Conservation (phyloP, 2,797 vertebrate species). For the Eidolon dupreanum region DNA sequence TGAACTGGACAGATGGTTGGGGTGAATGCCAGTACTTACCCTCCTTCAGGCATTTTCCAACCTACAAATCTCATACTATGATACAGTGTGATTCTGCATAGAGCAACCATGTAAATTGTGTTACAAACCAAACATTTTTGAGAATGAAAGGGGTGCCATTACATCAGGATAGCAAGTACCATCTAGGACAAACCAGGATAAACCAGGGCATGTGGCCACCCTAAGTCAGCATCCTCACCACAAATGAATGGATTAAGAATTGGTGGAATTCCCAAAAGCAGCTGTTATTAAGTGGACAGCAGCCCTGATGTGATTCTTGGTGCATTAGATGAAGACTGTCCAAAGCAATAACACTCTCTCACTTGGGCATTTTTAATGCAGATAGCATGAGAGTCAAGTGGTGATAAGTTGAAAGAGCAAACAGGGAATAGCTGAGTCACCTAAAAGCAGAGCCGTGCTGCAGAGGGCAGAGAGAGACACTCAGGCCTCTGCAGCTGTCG, state of each 20-base stretch:
- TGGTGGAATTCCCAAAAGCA: neutral
- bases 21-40: neutral
- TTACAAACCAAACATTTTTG: slow-evolving; percentile 18
- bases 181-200: neutral
- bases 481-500: neutral
- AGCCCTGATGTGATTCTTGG: neutral
- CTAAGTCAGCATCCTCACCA: neutral
- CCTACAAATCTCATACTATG: slow-evolving; percentile 17
- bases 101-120: neutral
- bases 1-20: slow-evolving; percentile 60
- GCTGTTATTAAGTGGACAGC: neutral
- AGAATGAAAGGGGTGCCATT: neutral
- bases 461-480: neutral
- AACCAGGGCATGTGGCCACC: neutral
- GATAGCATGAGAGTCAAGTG: neutral
- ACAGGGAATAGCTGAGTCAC: neutral
- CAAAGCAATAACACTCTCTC: neutral
- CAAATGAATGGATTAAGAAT: neutral
- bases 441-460: neutral
- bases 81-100: neutral
- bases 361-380: neutral
- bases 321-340: neutral
- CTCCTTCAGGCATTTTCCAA: slow-evolving; percentile 40
- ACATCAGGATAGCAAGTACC: neutral
- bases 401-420: neutral